Evolutionary conservation across 1,140 invertebrate species (phyloP).

Genomic region (Batillaria attramentaria): DNA sequence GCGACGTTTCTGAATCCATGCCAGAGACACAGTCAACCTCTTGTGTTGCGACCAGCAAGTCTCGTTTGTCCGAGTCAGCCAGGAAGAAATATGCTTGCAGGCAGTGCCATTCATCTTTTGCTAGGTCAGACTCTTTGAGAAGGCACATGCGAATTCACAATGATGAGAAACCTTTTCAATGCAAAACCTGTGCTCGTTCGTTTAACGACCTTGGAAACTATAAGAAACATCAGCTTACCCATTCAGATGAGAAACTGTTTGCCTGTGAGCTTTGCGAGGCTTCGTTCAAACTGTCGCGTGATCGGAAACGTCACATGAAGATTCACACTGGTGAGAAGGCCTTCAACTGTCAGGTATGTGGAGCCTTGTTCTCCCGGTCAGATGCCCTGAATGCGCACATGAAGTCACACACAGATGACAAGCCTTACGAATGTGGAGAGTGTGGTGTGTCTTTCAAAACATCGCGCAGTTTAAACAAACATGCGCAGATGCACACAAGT

Average conservation of each 20-base stretch:
- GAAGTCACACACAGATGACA: constrained; percentile 65
- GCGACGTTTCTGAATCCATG: too few species aligned
- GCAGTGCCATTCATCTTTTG: too few species aligned
- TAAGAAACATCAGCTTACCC: constrained; percentile 47
- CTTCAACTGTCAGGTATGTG: constrained; percentile 97
- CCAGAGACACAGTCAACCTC: too few species aligned
- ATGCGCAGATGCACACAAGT: too few species aligned
- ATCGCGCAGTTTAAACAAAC: neutral
- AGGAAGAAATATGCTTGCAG: too few species aligned
- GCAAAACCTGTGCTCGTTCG: constrained; percentile 48
- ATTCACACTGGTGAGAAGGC: constrained; percentile 95
- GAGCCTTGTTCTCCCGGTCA: constrained; percentile 85
- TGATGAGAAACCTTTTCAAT: constrained; percentile 45
- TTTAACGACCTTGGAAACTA: constrained; percentile 40
- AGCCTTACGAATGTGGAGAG: constrained; percentile 38
- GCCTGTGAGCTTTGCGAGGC: constrained; percentile 57
- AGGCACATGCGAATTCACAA: constrained; percentile 93
- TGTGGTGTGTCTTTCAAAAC: neutral
- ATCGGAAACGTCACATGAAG: constrained; percentile 60
- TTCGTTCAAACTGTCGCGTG: constrained; percentile 41
- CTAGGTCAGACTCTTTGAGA: too few species aligned
- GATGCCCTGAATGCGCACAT: constrained; percentile 60
- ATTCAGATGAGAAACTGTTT: constrained; percentile 56
- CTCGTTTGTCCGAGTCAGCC: too few species aligned
- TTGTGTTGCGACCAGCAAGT: too few species aligned